A percentile compares a stretch with the other conserved stretches of the same genome.
Evolutionary conservation across 92 coral and sea anemone species (phyloP).

Genomic region (Palythoa grandiflora): DNA sequence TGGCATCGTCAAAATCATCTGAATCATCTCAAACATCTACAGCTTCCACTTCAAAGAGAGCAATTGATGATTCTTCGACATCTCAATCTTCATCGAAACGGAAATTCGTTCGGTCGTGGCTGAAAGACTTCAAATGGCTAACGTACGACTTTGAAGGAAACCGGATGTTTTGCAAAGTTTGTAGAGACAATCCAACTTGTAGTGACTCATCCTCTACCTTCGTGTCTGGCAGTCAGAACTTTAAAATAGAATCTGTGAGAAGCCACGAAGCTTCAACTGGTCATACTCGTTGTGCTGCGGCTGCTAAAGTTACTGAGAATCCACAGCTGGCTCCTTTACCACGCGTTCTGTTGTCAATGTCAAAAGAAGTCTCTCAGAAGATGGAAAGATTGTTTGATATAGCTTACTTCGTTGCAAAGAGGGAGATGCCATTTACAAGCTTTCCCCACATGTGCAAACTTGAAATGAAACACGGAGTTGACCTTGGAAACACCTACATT

Average conservation of each 20-base stretch:
- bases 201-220: constrained; percentile 65
- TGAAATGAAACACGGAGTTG: constrained; percentile 60
- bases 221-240: constrained; percentile 63
- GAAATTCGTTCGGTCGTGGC: constrained; percentile 56
- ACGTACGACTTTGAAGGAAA: constrained; percentile 59
- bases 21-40: constrained; percentile 21
- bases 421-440: constrained; percentile 56
- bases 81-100: constrained; percentile 56
- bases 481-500: constrained; percentile 47
- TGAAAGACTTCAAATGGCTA: constrained; percentile 63
- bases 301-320: constrained; percentile 58
- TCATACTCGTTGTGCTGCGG: constrained; percentile 52
- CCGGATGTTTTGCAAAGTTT: constrained; percentile 61
- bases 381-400: constrained; percentile 54
- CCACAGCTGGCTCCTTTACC: constrained; percentile 51
- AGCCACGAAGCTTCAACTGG: constrained; percentile 60
- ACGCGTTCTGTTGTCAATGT: constrained; percentile 35
- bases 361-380: constrained; percentile 42
- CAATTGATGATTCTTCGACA: constrained; percentile 36
- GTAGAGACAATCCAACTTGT: constrained; percentile 64
- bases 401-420: constrained; percentile 50
- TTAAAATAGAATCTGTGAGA: constrained; percentile 51
- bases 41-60: constrained; percentile 28
- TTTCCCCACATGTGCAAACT: constrained; percentile 50
- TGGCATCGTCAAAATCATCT: constrained; percentile 36